Conservation (phyloP, 2,888 invertebrate species). For the Embidobia sp. region DNA sequence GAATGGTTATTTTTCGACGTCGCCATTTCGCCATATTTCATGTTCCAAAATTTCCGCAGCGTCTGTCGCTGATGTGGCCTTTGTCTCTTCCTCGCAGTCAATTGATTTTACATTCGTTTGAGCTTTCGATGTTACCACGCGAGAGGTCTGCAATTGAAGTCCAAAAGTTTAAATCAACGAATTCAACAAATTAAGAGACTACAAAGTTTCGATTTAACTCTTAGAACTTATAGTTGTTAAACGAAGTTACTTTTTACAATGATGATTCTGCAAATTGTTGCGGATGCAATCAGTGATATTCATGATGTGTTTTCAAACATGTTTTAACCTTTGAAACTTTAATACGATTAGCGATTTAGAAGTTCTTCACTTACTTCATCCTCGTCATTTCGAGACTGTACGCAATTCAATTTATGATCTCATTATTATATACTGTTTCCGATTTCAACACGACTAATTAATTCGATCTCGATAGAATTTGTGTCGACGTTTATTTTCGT, state of each 20-base stretch:
- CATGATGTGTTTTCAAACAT: conserved; percentile 20
- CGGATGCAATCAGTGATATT: conserved; percentile 22
- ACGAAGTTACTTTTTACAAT: conserved; percentile 33
- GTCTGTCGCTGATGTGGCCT: conserved; percentile 49
- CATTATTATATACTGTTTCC: too few species aligned
- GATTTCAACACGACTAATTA: too few species aligned
- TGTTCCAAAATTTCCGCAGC: conserved; percentile 36
- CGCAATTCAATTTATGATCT: too few species aligned
- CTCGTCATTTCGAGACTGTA: too few species aligned
- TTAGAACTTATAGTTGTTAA: conserved; percentile 42
- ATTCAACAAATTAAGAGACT: conserved; percentile 59
- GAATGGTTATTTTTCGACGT: conserved; percentile 20
- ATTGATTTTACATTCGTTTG: conserved; percentile 63
- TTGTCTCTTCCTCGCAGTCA: conserved; percentile 49
- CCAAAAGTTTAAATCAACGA: conserved; percentile 57
- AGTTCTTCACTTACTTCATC: too few species aligned
- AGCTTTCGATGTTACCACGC: conserved; percentile 54
- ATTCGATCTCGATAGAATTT: too few species aligned
- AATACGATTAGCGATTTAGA: conserved; percentile 21
- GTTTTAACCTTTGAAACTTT: not conserved
- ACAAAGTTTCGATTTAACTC: conserved; percentile 52
- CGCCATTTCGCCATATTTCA: conserved; percentile 32
- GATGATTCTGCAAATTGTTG: conserved; percentile 36
- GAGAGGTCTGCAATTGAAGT: conserved; percentile 55
- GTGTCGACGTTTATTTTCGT: too few species aligned